Conservation (phyloP, 23 tunicate species). For the Corella eumyota region DNA sequence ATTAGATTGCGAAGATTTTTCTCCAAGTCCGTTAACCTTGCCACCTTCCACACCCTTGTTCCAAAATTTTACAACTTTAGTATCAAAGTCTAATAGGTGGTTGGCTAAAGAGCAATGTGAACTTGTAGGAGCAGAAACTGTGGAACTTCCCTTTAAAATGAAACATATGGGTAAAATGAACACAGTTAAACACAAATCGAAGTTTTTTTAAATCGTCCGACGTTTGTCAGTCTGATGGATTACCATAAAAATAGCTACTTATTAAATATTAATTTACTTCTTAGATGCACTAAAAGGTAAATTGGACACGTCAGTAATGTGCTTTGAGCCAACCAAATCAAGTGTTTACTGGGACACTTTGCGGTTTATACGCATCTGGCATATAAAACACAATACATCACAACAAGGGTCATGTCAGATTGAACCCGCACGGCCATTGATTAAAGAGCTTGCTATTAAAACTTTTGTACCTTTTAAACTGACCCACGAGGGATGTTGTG, state of each 20-base stretch:
- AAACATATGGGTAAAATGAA: constrained; percentile 19
- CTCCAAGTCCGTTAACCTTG: constrained; percentile 19
- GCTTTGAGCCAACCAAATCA: constrained; percentile 8
- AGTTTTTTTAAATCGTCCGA: too few relatives aligned
- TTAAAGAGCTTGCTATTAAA: constrained; percentile 12
- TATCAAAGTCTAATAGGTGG: constrained; percentile 30
- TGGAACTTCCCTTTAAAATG: constrained; percentile 39
- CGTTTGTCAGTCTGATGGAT: not conserved
- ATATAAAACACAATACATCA: not conserved
- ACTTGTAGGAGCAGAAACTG: constrained; percentile 9
- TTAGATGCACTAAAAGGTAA: constrained; percentile 33
- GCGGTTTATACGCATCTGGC: constrained; percentile 52
- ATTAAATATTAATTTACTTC: not conserved
- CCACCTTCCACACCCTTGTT: constrained; percentile 24
- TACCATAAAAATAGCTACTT: not conserved
- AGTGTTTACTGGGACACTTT: constrained; percentile 38
- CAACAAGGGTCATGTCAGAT: not conserved
- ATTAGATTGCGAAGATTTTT: constrained; percentile 36
- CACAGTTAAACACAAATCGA: too few relatives aligned
- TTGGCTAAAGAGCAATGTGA: not conserved
- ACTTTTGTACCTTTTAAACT: constrained; percentile 48
- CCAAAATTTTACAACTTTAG: constrained; percentile 9
- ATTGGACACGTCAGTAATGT: constrained; percentile 13
- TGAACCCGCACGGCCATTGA: not conserved
- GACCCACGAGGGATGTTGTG: constrained; percentile 63